These are phyloP conservation scores for Triplophysa dalaica DNA, from an alignment of 2,113 vertebrate species.

Conservation along the genomic window DNA sequence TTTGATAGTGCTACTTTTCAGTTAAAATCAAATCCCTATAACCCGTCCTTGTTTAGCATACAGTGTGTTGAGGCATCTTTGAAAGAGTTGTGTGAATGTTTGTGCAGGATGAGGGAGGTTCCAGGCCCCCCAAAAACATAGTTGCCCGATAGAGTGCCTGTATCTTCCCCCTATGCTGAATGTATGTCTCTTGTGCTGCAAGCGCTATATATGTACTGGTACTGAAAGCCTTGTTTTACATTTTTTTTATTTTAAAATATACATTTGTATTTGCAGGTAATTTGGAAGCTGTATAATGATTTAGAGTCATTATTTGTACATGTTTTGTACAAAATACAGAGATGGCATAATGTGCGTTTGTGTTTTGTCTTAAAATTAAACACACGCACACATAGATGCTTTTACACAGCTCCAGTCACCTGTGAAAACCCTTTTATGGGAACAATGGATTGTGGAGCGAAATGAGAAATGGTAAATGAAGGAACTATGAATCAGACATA, in stretches of 20 bases:
- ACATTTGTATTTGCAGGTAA: conserved; percentile 36
- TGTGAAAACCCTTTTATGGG: not conserved
- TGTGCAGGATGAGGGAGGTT: conserved; percentile 25
- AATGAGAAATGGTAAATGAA: not conserved
- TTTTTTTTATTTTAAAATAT: conserved; percentile 28
- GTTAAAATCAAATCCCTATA: not conserved
- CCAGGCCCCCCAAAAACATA: conserved; percentile 42
- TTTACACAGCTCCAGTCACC: conserved; percentile 6
- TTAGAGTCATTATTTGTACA: conserved; percentile 18
- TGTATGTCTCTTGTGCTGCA: conserved; percentile 61
- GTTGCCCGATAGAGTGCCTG: conserved; percentile 51
- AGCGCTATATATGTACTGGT: conserved; percentile 54
- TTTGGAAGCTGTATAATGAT: conserved; percentile 22
- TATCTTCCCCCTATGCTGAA: conserved; percentile 60
- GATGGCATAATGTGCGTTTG: not conserved
- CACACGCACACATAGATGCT: not conserved
- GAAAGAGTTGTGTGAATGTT: conserved; percentile 16
- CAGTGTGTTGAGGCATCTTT: not conserved
- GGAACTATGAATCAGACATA: not conserved
- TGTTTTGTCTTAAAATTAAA: not conserved
- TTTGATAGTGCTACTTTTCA: not conserved
- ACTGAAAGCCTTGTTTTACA: conserved; percentile 22
- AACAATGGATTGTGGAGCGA: conserved; percentile 14
- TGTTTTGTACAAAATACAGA: not conserved
- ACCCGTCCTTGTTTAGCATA: conserved; percentile 4